Conservation (phyloP, 2,113 vertebrate genomes). For the Capreolus pygargus region DNA sequence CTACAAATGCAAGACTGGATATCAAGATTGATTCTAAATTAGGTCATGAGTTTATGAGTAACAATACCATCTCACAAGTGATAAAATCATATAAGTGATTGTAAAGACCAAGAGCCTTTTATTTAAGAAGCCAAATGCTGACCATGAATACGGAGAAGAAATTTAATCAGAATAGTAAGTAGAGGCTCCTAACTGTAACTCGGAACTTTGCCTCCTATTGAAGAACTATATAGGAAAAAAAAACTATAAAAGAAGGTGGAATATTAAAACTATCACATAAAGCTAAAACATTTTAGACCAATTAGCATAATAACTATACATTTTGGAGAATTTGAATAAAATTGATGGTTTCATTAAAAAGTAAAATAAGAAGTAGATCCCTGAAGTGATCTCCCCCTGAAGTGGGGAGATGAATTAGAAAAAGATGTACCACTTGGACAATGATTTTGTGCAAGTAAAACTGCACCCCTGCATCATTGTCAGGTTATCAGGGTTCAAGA, state of each 20-base stretch:
- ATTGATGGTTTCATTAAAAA: conserved; percentile 76
- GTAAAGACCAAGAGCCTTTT: conserved; percentile 97
- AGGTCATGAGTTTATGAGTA: conserved; percentile 96
- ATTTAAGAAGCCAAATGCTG: conserved; percentile 95
- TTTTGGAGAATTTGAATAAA: conserved; percentile 82
- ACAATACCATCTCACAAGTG: conserved; percentile 93
- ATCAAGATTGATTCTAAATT: conserved; percentile 98
- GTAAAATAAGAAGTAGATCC: background rate
- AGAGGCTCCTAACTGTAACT: conserved; percentile 91
- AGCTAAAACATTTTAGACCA: conserved; percentile 25
- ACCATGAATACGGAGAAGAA: conserved; percentile 88
- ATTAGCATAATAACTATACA: conserved; percentile 40
- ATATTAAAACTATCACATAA: conserved; percentile 33
- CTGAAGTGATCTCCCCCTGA: background rate
- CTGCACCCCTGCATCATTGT: background rate
- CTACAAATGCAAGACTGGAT: conserved; percentile 95
- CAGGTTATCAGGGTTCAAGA: background rate
- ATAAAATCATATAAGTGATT: conserved; percentile 91
- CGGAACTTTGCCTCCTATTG: conserved; percentile 88
- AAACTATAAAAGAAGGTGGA: conserved; percentile 46
- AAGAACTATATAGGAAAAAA: conserved; percentile 52
- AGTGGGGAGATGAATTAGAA: background rate
- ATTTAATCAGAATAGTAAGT: conserved; percentile 89
- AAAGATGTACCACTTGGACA: background rate
- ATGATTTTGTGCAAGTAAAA: background rate